Evolutionary conservation across 2,113 vertebrate species (phyloP), one percentile per base, ranked within the genome.

Genomic region (Actenoides hombroni): DNA sequence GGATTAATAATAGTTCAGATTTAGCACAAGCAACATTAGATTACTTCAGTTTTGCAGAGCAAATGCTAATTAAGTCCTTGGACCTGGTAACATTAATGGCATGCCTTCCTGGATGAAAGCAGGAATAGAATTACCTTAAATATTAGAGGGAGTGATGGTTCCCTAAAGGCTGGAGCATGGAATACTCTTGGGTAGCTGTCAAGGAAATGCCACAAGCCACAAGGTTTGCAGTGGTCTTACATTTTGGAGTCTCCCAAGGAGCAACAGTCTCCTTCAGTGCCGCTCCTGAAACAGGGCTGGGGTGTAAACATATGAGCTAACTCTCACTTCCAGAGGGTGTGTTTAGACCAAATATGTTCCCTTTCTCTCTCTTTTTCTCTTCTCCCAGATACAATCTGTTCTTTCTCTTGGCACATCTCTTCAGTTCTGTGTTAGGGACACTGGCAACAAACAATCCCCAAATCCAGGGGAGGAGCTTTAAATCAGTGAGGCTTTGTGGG

Each of bases 231-330:
- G 49, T 35, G 40, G 37, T 49, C 25, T 21, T 37, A 5, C 4
- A 5, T n/a, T 53, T 6, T 7, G 57, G 53, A 61, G 40, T 13
- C 5, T 21, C n/a, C 8, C 13, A 20, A 24, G 59, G 53, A 56
- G 24, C 11, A 46, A 68, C 68, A 37, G 10, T 16, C 51, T 44
- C 61, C 25, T n/a, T 35, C 26, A 3, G 4, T 25, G 17, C 53
- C 0, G 4, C 60, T 60, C 46, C 71, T n/a, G n/a, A 10, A 14
- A 5, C 64, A 31, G 64, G n/a, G 77, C 35, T 71, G 35, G 4
- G 64, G 16, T 40, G 8, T 1, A 5, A 23, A 25, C 21, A 8
- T 7, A 1, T 0, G 25, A 60, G 70, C 63, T 17, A 20, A 18
- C 33, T 44, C 29, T 17, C n/a, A 2, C 24, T 81, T 53, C 53